Conservation (phyloP, 2,888 invertebrate species). For the Acleris emargana region DNA sequence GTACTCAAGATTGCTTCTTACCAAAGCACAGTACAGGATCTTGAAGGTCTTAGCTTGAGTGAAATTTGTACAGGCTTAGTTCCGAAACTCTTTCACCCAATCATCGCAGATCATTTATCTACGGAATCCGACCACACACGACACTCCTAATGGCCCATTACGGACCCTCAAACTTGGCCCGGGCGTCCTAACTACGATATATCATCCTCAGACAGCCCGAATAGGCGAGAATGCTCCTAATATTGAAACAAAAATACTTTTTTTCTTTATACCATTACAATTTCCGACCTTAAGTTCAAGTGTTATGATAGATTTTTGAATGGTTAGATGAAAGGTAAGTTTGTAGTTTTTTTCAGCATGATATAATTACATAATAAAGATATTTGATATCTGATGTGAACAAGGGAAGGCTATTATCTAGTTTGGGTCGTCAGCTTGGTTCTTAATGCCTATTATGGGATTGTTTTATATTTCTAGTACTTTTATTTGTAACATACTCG, state of each 20-base stretch:
- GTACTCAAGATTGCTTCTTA: no score
- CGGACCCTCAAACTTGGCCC: slow-evolving; percentile 21
- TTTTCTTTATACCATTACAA: neutral
- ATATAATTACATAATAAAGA: slow-evolving; percentile 13
- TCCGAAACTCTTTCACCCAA: slow-evolving; percentile 20
- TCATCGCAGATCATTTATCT: slow-evolving; percentile 16
- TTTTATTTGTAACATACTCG: neutral
- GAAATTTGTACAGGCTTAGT: no score
- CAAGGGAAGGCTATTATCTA: slow-evolving; percentile 12
- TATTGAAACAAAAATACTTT: slow-evolving; percentile 17
- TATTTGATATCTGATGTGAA: slow-evolving; percentile 1
- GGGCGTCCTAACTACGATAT: slow-evolving; percentile 20
- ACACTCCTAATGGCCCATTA: slow-evolving; percentile 26
- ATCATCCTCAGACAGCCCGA: slow-evolving; percentile 14
- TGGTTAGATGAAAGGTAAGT: neutral
- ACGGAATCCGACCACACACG: slow-evolving; percentile 11
- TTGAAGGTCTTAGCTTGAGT: no score
- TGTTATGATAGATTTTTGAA: neutral
- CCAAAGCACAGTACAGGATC: no score
- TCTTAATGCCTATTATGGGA: neutral
- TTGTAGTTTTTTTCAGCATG: slow-evolving; percentile 8
- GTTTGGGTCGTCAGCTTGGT: neutral
- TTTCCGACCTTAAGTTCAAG: neutral
- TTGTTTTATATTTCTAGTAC: neutral
- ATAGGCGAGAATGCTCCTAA: slow-evolving; percentile 7